Conservation (phyloP, 2,797 vertebrate genomes). For the Liparis tanakae region DNA sequence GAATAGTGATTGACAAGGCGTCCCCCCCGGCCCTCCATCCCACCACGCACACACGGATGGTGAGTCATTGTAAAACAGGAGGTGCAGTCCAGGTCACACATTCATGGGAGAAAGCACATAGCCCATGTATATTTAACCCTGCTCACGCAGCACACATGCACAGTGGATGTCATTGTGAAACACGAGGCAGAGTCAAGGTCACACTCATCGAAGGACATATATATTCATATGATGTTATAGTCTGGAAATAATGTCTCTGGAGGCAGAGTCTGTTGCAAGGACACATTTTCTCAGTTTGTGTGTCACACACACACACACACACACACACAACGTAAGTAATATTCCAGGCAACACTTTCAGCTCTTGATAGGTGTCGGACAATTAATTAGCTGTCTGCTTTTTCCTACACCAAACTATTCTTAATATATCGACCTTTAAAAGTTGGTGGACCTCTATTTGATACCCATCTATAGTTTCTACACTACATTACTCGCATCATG, state of each 20-base stretch:
- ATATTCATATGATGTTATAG: neutral
- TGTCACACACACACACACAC: neutral
- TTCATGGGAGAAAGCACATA: constrained; percentile 40
- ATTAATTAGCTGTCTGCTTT: neutral
- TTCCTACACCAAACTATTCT: neutral
- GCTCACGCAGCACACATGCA: neutral
- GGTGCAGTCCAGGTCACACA: constrained; percentile 44
- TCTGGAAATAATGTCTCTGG: constrained; percentile 23
- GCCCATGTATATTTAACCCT: constrained; percentile 56
- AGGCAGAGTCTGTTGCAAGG: constrained; percentile 3
- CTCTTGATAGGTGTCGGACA: neutral
- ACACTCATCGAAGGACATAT: neutral
- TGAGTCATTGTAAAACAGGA: constrained; percentile 55
- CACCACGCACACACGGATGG: neutral
- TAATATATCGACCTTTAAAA: neutral
- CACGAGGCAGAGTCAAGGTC: constrained; percentile 46
- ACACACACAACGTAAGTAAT: neutral
- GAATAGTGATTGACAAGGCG: neutral
- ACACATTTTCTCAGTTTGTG: neutral
- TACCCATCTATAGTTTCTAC: neutral
- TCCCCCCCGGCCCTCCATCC: neutral
- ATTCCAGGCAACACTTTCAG: neutral
- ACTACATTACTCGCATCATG: neutral
- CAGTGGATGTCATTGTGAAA: constrained; percentile 31
- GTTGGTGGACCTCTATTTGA: neutral